phyloP scores from a whole-genome alignment of 2,113 vertebrate species.

The Tretioscincus oriximinensis region DNA sequence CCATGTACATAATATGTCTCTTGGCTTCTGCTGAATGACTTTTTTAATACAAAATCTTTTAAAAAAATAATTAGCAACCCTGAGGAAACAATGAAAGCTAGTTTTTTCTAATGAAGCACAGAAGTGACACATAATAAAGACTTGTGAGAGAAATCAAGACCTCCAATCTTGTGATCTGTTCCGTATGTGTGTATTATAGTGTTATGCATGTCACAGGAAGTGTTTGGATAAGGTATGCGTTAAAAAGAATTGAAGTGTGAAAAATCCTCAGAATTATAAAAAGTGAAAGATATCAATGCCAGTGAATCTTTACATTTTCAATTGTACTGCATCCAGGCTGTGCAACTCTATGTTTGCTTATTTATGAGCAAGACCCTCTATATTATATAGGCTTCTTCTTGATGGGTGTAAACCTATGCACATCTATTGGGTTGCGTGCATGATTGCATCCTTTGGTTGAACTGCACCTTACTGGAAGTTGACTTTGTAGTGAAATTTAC shows the following conservation, averaged over 20 bases:
- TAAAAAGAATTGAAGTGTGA: background rate
- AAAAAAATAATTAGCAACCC: background rate
- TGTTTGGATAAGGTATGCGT: background rate
- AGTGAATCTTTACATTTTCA: background rate
- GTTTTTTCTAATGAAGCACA: background rate
- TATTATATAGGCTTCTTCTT: background rate
- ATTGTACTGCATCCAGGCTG: background rate
- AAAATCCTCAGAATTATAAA: accelerated
- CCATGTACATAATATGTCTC: too few relatives aligned
- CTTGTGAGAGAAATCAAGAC: background rate
- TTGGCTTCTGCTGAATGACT: too few relatives aligned
- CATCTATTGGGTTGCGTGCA: background rate
- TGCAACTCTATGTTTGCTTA: background rate
- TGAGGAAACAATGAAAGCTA: background rate
- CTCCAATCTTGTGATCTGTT: background rate
- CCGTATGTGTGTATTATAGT: background rate
- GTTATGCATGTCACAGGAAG: background rate
- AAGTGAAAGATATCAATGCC: background rate
- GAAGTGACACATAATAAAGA: background rate
- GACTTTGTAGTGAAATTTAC: background rate
- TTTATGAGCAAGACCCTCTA: background rate
- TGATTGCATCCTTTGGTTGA: background rate
- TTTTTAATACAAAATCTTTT: background rate
- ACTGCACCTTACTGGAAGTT: background rate
- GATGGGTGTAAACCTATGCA: background rate